These are phyloP conservation scores for Emydura subglobosa DNA, from an alignment of 2,113 vertebrate species.

Conservation along the genomic window DNA sequence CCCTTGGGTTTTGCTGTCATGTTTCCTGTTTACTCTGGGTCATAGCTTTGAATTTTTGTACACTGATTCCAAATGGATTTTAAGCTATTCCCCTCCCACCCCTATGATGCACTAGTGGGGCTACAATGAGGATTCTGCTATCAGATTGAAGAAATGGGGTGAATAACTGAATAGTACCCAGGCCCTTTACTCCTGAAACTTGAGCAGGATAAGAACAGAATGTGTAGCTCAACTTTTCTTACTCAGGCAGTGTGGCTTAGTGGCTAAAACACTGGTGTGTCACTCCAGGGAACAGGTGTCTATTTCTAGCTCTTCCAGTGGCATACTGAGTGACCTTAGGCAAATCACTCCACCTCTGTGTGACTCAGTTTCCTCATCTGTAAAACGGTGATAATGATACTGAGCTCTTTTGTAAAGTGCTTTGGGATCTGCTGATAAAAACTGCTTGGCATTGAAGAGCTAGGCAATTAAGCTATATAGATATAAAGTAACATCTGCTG, in stretches of 20 bases:
- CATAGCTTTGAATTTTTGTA: background rate
- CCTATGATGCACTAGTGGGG: background rate
- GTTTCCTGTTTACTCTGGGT: background rate
- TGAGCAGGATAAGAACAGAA: background rate
- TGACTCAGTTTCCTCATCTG: background rate
- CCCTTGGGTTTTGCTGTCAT: constrained; percentile 17
- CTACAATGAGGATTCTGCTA: constrained; percentile 17
- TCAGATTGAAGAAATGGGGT: background rate
- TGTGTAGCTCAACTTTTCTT: background rate
- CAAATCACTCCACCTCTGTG: background rate
- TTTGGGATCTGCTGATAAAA: background rate
- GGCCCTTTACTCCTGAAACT: background rate
- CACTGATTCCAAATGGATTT: constrained; percentile 23
- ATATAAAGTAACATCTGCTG: constrained; percentile 15
- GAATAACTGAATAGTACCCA: background rate
- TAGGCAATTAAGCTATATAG: background rate
- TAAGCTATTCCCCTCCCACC: background rate
- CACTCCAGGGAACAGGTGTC: background rate
- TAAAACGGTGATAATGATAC: background rate
- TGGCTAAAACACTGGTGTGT: background rate
- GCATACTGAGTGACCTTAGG: accelerated
- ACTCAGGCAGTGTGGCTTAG: background rate
- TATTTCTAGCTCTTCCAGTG: background rate
- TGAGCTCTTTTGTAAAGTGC: background rate
- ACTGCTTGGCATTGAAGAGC: background rate